phyloP scores from a whole-genome alignment of 1,140 invertebrate species.

The Leptopilina clavipes region DNA sequence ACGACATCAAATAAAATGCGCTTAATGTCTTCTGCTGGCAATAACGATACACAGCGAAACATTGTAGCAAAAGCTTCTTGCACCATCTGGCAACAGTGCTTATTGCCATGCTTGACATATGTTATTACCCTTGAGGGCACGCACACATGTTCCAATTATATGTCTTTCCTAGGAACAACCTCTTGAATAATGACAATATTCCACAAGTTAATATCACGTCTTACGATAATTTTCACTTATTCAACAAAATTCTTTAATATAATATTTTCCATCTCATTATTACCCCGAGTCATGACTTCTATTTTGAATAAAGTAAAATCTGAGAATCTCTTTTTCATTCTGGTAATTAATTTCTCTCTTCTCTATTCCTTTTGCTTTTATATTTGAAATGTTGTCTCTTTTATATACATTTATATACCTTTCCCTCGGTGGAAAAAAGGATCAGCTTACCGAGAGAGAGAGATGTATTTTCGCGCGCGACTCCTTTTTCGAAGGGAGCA shows the following conservation, averaged over 20 bases:
- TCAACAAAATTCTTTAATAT: not conserved
- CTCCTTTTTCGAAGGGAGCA: not conserved
- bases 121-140: slow-evolving; percentile 34
- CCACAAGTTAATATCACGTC: slow-evolving; percentile 13
- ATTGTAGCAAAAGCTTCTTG: slow-evolving; percentile 26
- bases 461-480: not conserved
- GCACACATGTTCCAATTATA: slow-evolving; percentile 33
- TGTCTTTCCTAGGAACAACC: slow-evolving; percentile 21
- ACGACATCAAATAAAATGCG: slow-evolving; percentile 8
- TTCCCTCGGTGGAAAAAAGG: not conserved
- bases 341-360: too few species aligned
- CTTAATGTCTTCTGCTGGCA: slow-evolving; percentile 13
- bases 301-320: not conserved
- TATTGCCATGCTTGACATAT: slow-evolving; percentile 34
- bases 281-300: too few species aligned
- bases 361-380: too few species aligned
- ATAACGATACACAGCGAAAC: slow-evolving; percentile 25
- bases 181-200: slow-evolving; percentile 18
- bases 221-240: not conserved
- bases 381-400: too few species aligned
- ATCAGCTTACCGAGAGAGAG: not conserved
- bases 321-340: too few species aligned
- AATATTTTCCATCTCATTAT: not conserved
- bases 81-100: slow-evolving; percentile 30
- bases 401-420: too few species aligned